These are phyloP conservation scores for Subanguina moxae DNA, from an alignment of 1,140 invertebrate genomes.

Conservation along the genomic window DNA sequence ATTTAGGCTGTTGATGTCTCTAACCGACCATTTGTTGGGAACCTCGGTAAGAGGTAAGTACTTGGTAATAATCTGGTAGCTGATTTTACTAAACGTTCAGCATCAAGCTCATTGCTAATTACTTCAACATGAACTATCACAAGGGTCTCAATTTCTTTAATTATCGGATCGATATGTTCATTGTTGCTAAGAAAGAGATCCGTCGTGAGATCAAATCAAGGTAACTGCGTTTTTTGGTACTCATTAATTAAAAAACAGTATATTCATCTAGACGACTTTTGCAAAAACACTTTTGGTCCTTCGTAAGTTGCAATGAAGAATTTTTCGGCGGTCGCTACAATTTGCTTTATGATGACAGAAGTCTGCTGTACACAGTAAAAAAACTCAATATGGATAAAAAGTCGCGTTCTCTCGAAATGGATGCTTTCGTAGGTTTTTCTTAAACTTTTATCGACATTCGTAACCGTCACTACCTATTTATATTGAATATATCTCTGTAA, in stretches of 20 bases:
- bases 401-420: neutral
- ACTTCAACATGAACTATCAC: constrained; percentile 11
- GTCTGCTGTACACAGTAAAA: neutral
- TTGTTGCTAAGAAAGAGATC: neutral
- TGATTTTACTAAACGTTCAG: no score
- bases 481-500: neutral
- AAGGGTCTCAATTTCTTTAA: neutral
- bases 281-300: constrained; percentile 8
- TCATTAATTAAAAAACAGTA: no score
- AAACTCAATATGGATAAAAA: neutral
- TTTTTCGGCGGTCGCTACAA: neutral
- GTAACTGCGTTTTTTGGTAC: neutral
- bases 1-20: no score
- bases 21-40: no score
- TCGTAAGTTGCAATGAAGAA: neutral
- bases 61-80: no score
- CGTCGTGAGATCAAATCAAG: neutral
- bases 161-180: neutral
- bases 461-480: no score
- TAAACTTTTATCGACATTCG: neutral
- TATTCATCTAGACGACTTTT: neutral
- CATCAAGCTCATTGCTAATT: constrained; percentile 5
- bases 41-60: no score
- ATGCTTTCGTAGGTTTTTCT: neutral
- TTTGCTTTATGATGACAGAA: neutral